Percentiles rank a stretch among this genome's conserved stretches.
phyloP scores from a whole-genome alignment of 1,140 invertebrate genomes.

The Pseudomyrmex cubaensis region DNA sequence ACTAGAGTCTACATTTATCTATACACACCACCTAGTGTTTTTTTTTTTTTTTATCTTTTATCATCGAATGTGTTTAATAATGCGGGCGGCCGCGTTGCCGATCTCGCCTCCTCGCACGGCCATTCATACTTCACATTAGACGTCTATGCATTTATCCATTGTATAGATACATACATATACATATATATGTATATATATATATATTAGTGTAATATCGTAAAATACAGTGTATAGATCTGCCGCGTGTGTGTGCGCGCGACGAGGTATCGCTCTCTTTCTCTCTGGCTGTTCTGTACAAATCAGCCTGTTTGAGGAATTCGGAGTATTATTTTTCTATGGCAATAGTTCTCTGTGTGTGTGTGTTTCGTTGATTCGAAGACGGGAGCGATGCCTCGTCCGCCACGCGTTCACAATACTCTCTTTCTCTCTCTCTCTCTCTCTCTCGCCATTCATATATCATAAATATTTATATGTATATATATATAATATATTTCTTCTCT shows the following conservation, averaged over 20 bases:
- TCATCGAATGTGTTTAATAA: conserved; percentile 62
- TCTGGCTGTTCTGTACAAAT: conserved; percentile 6
- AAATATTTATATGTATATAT: conserved; percentile 70
- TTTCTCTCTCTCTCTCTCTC: not conserved
- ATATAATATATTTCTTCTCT: conserved; percentile 65
- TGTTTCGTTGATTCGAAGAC: conserved; percentile 15
- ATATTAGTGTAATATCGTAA: conserved; percentile 67
- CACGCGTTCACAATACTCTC: conserved; percentile 24
- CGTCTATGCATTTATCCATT: conserved; percentile 45
- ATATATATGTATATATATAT: not conserved
- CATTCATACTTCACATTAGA: conserved; percentile 30
- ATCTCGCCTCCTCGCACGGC: not conserved
- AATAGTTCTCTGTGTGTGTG: not conserved
- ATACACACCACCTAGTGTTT: conserved; percentile 71
- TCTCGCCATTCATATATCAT: conserved; percentile 54
- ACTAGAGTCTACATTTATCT: conserved; percentile 80
- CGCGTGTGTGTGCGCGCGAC: conserved; percentile 10
- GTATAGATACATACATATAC: conserved; percentile 68
- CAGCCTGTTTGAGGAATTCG: not conserved
- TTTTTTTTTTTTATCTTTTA: conserved; percentile 34
- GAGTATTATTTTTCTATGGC: not conserved
- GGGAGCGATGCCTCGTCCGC: conserved; percentile 42
- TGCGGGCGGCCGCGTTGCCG: conserved; percentile 36
- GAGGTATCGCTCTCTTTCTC: conserved; percentile 35
- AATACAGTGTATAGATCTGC: conserved; percentile 64